These are phyloP conservation scores for Proterorhinus semilunaris DNA, from an alignment of 2,113 vertebrate species.

Conservation along the genomic window DNA sequence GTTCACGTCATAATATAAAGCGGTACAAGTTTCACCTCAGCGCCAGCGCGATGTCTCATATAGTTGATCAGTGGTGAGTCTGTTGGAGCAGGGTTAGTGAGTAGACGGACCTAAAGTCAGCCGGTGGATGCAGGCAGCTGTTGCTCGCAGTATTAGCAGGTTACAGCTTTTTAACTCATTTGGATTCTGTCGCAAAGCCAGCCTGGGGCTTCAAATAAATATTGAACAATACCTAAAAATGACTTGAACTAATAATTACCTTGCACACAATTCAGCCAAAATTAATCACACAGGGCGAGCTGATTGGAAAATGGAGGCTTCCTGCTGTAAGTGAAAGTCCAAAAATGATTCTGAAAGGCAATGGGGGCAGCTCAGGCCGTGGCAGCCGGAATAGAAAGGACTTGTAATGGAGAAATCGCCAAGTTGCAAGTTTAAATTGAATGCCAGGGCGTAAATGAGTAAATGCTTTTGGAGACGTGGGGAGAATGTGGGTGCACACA, in stretches of 20 bases:
- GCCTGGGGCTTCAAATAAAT: conserved; percentile 29
- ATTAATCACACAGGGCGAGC: conserved; percentile 40
- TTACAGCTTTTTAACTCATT: conserved; percentile 15
- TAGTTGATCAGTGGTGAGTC: too few relatives aligned
- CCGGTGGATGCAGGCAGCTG: too few relatives aligned
- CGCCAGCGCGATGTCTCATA: too few relatives aligned
- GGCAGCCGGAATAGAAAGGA: conserved; percentile 1
- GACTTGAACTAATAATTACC: conserved; percentile 52
- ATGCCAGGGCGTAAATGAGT: conserved; percentile 12
- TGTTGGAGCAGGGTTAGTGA: too few relatives aligned
- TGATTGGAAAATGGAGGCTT: conserved; percentile 48
- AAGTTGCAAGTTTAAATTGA: conserved; percentile 19
- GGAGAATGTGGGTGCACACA: background rate
- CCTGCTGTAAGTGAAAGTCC: background rate
- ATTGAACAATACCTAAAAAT: conserved; percentile 46
- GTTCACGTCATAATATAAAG: too few relatives aligned
- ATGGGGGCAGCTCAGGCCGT: conserved; percentile 8
- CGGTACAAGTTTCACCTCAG: too few relatives aligned
- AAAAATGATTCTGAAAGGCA: conserved; percentile 11
- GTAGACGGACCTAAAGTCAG: too few relatives aligned
- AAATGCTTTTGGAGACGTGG: background rate
- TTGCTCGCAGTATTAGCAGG: background rate
- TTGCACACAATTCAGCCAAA: conserved; percentile 29
- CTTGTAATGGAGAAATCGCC: conserved; percentile 1
- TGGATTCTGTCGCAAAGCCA: conserved; percentile 15